phyloP scores from a whole-genome alignment of 2,113 vertebrate genomes.

The Plectropomus leopardus region DNA sequence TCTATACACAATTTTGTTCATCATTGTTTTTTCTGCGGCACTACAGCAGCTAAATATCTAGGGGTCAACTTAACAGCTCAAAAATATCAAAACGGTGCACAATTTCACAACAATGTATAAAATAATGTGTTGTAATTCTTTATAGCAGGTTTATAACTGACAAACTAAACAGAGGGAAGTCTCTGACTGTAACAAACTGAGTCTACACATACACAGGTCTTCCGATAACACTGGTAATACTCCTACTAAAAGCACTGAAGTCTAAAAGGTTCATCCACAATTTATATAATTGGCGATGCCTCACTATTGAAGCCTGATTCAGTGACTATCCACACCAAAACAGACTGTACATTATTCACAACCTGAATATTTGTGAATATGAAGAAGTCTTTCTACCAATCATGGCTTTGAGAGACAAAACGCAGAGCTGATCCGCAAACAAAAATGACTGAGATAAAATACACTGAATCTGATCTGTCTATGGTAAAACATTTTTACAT shows the following conservation, averaged over 20 bases:
- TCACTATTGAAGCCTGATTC: slow-evolving; percentile 48
- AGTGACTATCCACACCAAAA: slow-evolving; percentile 47
- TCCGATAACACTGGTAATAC: slow-evolving; percentile 71
- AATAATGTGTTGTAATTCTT: slow-evolving; percentile 46
- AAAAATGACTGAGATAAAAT: slow-evolving; percentile 16
- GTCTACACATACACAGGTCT: slow-evolving; percentile 62
- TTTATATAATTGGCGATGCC: slow-evolving; percentile 36
- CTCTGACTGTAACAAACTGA: slow-evolving; percentile 58
- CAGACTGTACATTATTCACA: slow-evolving; percentile 45
- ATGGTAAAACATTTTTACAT: slow-evolving; percentile 19
- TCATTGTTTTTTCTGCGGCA: slow-evolving; percentile 76
- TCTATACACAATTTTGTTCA: slow-evolving; percentile 85
- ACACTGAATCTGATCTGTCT: background rate
- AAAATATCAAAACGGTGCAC: slow-evolving; percentile 80
- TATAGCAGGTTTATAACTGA: slow-evolving; percentile 47
- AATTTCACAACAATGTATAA: slow-evolving; percentile 69
- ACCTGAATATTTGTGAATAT: slow-evolving; percentile 50
- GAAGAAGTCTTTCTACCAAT: slow-evolving; percentile 38
- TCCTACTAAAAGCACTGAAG: slow-evolving; percentile 64
- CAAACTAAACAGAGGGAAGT: slow-evolving; percentile 47
- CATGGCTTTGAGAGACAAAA: slow-evolving; percentile 19
- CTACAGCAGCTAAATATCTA: slow-evolving; percentile 77
- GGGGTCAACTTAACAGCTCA: slow-evolving; percentile 77
- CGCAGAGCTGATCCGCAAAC: slow-evolving; percentile 13
- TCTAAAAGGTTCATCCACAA: slow-evolving; percentile 73